phyloP scores from a whole-genome alignment of 2,797 vertebrate genomes.

The Liparis tanakae region DNA sequence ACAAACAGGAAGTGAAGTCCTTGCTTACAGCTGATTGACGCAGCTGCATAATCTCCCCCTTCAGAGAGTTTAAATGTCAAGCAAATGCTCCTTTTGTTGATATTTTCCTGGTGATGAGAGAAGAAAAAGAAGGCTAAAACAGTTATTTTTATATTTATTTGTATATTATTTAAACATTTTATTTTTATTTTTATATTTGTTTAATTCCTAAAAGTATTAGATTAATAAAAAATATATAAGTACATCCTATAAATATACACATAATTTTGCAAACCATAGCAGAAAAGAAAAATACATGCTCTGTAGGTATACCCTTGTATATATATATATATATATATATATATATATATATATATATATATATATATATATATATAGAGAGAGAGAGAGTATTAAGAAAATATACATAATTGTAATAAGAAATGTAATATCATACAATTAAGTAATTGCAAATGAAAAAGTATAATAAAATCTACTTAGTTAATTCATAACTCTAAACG shows the following conservation, averaged over 20 bases:
- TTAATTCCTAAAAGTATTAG: not conserved
- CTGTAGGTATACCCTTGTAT: no score
- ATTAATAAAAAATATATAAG: not conserved
- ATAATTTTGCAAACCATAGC: not conserved
- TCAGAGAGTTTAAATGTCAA: conserved; percentile 79
- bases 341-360: no score
- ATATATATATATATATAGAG: no score
- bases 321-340: no score
- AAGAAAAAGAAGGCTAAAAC: not conserved
- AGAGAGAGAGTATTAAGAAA: no score
- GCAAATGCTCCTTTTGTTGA: conserved; percentile 84
- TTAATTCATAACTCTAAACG: no score
- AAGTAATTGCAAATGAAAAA: no score
- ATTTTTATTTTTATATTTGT: not conserved
- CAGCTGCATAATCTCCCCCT: conserved; percentile 82
- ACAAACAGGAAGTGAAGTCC: conserved; percentile 23
- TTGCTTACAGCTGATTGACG: conserved; percentile 89
- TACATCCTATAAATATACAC: not conserved
- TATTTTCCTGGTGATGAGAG: conserved; percentile 81
- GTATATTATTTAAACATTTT: not conserved
- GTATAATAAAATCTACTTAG: no score
- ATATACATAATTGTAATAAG: no score
- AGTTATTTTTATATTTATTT: not conserved
- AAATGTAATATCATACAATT: no score
- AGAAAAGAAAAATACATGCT: not conserved